Evolutionary conservation across 2,797 vertebrate species (phyloP).

Genomic region (Sebastes variabilis): DNA sequence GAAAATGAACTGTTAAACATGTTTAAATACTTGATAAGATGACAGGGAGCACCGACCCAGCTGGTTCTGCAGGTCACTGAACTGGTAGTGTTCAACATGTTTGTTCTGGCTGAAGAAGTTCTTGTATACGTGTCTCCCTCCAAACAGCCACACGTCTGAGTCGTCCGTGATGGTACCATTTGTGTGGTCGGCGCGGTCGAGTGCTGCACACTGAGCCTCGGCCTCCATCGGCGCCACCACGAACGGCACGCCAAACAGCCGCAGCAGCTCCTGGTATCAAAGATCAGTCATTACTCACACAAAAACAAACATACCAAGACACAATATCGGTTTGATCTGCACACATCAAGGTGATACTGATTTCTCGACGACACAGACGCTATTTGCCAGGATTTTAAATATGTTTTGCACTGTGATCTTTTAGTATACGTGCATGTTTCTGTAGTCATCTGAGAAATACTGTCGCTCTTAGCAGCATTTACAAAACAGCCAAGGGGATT

Average conservation of each 20-base stretch:
- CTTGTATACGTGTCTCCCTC: conserved; percentile 94
- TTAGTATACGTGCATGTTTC: background rate
- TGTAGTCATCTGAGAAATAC: background rate
- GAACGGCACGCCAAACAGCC: conserved; percentile 93
- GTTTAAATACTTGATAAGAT: background rate
- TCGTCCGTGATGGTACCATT: conserved; percentile 97
- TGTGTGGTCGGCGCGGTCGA: conserved; percentile 93
- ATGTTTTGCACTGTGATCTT: background rate
- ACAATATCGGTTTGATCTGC: background rate
- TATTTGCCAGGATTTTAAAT: background rate
- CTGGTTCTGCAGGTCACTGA: conserved; percentile 90
- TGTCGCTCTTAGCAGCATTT: conserved; percentile 22
- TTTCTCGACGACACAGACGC: background rate
- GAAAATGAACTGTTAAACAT: background rate
- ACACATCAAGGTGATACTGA: background rate
- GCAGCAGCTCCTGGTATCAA: conserved; percentile 88
- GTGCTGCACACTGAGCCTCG: conserved; percentile 92
- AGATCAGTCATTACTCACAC: background rate
- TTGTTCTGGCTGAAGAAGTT: conserved; percentile 97
- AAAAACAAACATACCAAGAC: background rate
- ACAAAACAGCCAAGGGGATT: background rate
- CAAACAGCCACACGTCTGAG: conserved; percentile 97
- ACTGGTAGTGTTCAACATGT: conserved; percentile 93
- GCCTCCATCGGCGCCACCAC: conserved; percentile 95
- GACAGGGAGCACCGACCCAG: conserved; percentile 82